phyloP scores from a whole-genome alignment of 1,140 invertebrate genomes.

The Trichonephila inaurata region DNA sequence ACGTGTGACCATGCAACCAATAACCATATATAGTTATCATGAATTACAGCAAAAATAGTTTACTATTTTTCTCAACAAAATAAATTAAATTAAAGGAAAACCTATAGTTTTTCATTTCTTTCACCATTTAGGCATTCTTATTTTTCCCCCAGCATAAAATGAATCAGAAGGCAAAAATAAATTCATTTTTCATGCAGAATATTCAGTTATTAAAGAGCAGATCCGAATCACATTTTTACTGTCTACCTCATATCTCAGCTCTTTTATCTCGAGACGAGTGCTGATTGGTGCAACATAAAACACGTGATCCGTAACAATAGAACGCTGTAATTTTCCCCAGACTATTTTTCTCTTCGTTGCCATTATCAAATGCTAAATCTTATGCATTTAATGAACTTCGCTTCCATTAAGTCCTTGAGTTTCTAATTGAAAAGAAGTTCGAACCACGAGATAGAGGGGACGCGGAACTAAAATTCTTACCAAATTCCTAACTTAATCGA shows the following conservation, averaged over 20 bases:
- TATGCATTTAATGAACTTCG: slow-evolving; percentile 19
- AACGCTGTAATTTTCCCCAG: slow-evolving; percentile 12
- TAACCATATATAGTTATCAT: too few relatives aligned
- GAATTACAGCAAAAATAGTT: not conserved
- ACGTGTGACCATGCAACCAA: not conserved
- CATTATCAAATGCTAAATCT: slow-evolving; percentile 36
- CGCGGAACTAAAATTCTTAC: slow-evolving; percentile 15
- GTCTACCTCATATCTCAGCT: not conserved
- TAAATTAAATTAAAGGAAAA: not conserved
- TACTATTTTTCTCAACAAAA: not conserved
- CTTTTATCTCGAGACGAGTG: not conserved
- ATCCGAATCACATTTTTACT: not conserved
- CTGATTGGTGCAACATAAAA: slow-evolving; percentile 7
- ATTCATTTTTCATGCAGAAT: not conserved
- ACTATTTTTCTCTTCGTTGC: not conserved
- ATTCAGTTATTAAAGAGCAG: not conserved
- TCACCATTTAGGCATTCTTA: not conserved
- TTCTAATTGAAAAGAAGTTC: slow-evolving; percentile 36
- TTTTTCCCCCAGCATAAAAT: not conserved
- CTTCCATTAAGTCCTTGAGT: slow-evolving; percentile 33
- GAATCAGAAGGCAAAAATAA: not conserved
- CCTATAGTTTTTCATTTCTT: not conserved
- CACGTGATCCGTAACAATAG: slow-evolving; percentile 22
- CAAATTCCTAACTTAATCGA: slow-evolving; percentile 35
- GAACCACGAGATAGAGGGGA: not conserved